Conservation (phyloP, 2,797 vertebrate species). For the Lindbergichthys nudifrons region DNA sequence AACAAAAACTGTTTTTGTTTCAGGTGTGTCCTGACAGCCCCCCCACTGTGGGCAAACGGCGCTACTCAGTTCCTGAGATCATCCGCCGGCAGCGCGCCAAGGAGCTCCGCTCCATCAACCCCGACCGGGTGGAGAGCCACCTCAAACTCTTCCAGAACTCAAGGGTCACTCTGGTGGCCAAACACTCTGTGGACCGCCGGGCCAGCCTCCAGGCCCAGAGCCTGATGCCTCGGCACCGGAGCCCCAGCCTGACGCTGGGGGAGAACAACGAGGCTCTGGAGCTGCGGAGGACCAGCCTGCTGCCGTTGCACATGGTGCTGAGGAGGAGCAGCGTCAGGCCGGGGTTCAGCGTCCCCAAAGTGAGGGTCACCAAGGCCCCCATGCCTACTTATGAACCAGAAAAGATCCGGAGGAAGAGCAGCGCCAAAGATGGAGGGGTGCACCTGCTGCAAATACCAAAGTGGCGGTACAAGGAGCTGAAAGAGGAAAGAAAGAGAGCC, state of each 20-base stretch:
- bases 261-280: slow-evolving; percentile 47
- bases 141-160: slow-evolving; percentile 87
- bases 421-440: slow-evolving; percentile 81
- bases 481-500: slow-evolving; percentile 91
- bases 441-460: slow-evolving; percentile 92
- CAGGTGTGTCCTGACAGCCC: slow-evolving; percentile 90
- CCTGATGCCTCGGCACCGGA: slow-evolving; percentile 49
- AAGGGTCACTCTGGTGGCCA: slow-evolving; percentile 76
- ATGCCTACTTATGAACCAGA: slow-evolving; percentile 88
- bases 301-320: slow-evolving; percentile 87
- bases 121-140: slow-evolving; percentile 72
- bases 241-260: slow-evolving; percentile 47
- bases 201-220: slow-evolving; percentile 83
- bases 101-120: slow-evolving; percentile 76
- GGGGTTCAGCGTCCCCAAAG: slow-evolving; percentile 89
- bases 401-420: slow-evolving; percentile 83
- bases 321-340: slow-evolving; percentile 92
- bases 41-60: slow-evolving; percentile 89
- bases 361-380: slow-evolving; percentile 92
- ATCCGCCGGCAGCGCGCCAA: slow-evolving; percentile 81
- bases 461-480: slow-evolving; percentile 96
- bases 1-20: slow-evolving; percentile 20
- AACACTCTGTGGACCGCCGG: slow-evolving; percentile 79
- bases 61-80: slow-evolving; percentile 91
- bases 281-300: slow-evolving; percentile 88